Conservation (phyloP, 2,888 invertebrate genomes). For the Norana najaformis region DNA sequence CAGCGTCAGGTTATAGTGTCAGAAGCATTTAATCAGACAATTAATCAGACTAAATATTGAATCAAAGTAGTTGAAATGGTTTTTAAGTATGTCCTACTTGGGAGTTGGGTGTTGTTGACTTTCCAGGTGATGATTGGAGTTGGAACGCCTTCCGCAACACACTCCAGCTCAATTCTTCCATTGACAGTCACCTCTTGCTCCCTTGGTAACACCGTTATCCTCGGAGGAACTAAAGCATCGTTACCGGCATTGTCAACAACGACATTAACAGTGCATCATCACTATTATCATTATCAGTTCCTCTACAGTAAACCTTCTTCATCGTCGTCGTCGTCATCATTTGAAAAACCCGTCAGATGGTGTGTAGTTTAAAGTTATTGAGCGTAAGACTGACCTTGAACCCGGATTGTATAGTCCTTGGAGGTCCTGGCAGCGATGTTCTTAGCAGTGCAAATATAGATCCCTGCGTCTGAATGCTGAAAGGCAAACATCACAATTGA, state of each 20-base stretch:
- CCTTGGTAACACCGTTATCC: slow-evolving; percentile 51
- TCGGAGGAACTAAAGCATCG: slow-evolving; percentile 56
- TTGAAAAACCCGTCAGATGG: neutral
- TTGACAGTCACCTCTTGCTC: slow-evolving; percentile 57
- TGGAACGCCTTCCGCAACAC: slow-evolving; percentile 63
- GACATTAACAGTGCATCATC: neutral
- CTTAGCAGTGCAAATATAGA: slow-evolving; percentile 57
- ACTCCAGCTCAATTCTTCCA: slow-evolving; percentile 55
- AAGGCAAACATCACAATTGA: slow-evolving; percentile 20
- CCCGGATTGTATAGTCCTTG: slow-evolving; percentile 53
- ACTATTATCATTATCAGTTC: neutral
- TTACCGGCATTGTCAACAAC: neutral
- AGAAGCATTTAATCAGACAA: too few species aligned
- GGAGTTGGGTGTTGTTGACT: slow-evolving; percentile 52
- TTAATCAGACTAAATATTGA: too few species aligned
- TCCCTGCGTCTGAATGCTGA: slow-evolving; percentile 55
- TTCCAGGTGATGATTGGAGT: slow-evolving; percentile 57
- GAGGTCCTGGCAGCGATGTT: slow-evolving; percentile 58
- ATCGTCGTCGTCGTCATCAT: too few species aligned
- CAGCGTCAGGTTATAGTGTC: too few species aligned
- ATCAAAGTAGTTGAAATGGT: too few species aligned
- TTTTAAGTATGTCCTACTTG: slow-evolving; percentile 45
- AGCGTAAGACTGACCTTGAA: slow-evolving; percentile 52
- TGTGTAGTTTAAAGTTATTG: neutral
- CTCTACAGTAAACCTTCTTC: too few species aligned